Evolutionary conservation across 2,113 vertebrate genomes (phyloP), one percentile per base, ranked within the genome.

Genomic region (Caloenas nicobarica): DNA sequence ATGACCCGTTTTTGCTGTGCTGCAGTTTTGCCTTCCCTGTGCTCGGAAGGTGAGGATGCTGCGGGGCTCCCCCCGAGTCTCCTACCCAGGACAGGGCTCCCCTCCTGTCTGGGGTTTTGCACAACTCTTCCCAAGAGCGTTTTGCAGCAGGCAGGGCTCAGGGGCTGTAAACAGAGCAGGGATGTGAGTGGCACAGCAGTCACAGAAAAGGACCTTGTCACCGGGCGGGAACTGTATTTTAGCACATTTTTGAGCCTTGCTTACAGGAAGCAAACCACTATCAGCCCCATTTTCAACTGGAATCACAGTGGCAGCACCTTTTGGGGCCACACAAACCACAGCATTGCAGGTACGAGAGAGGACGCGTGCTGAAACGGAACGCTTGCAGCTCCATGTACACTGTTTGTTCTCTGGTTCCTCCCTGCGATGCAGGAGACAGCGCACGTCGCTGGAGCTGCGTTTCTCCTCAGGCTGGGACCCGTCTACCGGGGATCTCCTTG

Each of bases 321-420:
- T 50, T 36, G 23, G 25, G 57, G 77, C 68, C 81, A 33, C 81
- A 33, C 56, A 56, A 22, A 70, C 7, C 40, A 7, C 44, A 7
- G 48, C 34, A 38, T 4, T 3, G 4, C 68, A 29, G 78, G 33
- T 21, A 33, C 40, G 16, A 1, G 18, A 18, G 6, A n/a, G 65
- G 31, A 36, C 6, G 2, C 1, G 0, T 22, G 36, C 65, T 3
- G 1, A 44, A 7, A 50, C 25, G 0, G 1, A 74, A 9, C 0
- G 1, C 66, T 51, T 12, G n/a, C 70, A 79, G 38, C 51, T n/a
- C 4, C 17, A 36, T 2, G 2, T 3, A 7, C 3, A 0, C 13
- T 24, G 23, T 13, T 0, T 24, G 53, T 9, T 36, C 68, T 53
- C 23, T 4, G 1, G 4, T 16, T 2, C 8, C 44, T 57, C 33